A percentile compares a stretch with the other conserved stretches of the same genome.
phyloP scores from a whole-genome alignment of 2,888 invertebrate species.

The Ectobius pallidus region DNA sequence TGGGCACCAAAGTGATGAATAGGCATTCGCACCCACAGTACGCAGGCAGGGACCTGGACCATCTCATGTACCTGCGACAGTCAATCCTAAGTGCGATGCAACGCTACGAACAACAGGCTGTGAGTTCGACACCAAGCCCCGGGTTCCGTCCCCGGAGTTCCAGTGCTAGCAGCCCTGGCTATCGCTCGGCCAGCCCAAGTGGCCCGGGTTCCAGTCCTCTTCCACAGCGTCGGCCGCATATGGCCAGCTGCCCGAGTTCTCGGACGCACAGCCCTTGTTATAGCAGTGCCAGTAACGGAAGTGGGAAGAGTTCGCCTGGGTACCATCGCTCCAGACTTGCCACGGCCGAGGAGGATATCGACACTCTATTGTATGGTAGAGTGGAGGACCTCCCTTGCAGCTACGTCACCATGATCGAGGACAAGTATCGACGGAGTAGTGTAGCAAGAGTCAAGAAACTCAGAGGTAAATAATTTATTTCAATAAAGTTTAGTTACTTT shows the following conservation, averaged over 20 bases:
- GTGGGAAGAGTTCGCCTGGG: constrained; percentile 43
- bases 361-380: constrained; percentile 48
- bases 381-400: constrained; percentile 42
- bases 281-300: constrained; percentile 43
- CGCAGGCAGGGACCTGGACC: constrained; percentile 47
- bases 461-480: constrained; percentile 38
- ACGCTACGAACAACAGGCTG: constrained; percentile 46
- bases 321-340: constrained; percentile 41
- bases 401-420: constrained; percentile 44
- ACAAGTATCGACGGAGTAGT: constrained; percentile 43
- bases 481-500: neutral
- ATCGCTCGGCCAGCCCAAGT: constrained; percentile 32
- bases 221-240: constrained; percentile 39
- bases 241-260: constrained; percentile 43
- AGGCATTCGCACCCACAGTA: constrained; percentile 44
- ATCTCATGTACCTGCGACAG: constrained; percentile 49
- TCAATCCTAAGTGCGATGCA: constrained; percentile 49
- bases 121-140: constrained; percentile 32
- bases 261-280: constrained; percentile 44
- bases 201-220: constrained; percentile 42
- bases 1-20: constrained; percentile 51
- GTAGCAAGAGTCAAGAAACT: constrained; percentile 44
- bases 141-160: constrained; percentile 43
- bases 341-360: constrained; percentile 49
- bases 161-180: constrained; percentile 43